Evolutionary conservation across 2,797 vertebrate species (phyloP).

Genomic region (Hapalemur alaotrensis): DNA sequence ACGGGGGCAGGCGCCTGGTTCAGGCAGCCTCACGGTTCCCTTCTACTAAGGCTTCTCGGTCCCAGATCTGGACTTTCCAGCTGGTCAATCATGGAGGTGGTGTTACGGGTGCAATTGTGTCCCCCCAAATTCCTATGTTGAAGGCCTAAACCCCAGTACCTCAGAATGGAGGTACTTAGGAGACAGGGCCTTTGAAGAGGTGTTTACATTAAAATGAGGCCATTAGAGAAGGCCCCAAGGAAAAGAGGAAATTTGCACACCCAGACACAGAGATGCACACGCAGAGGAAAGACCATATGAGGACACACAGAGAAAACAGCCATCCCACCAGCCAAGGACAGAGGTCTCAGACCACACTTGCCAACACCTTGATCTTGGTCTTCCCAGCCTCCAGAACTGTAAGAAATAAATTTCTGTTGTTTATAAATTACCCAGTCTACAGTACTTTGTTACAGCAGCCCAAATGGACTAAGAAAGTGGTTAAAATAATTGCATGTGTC

Average conservation of each 20-base stretch:
- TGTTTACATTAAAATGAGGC: neutral
- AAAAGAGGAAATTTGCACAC: neutral
- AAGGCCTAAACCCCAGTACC: neutral
- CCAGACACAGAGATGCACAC: neutral
- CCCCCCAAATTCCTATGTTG: neutral
- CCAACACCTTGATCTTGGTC: neutral
- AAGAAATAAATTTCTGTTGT: neutral
- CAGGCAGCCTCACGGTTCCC: neutral
- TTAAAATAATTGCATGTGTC: neutral
- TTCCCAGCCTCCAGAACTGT: neutral
- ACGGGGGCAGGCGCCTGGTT: neutral
- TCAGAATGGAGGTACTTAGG: neutral
- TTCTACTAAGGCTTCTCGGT: fast-evolving
- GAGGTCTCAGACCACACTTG: neutral
- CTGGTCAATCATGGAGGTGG: neutral
- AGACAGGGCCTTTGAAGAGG: neutral
- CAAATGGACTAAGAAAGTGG: neutral
- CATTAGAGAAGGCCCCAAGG: neutral
- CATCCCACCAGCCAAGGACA: neutral
- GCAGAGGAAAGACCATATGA: neutral
- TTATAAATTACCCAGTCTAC: neutral
- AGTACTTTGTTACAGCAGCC: neutral
- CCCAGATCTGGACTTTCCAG: neutral
- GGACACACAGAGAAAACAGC: fast-evolving
- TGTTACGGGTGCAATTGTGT: neutral